Evolutionary conservation across 2,888 invertebrate genomes (phyloP), one percentile per base, ranked within the genome.

Genomic region (Cantharis rufa): DNA sequence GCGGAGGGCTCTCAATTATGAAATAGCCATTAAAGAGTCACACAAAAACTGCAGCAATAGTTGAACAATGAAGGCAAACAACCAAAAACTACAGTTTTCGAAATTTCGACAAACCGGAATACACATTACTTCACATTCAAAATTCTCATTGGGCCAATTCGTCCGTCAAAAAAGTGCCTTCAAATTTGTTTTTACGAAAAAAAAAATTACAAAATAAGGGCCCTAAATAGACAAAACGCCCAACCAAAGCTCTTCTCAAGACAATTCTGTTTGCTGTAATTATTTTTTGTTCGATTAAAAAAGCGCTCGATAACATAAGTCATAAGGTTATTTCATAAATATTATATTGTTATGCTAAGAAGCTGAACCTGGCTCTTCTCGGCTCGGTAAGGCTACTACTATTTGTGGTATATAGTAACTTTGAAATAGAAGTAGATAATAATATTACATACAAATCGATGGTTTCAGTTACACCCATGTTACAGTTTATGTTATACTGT

Each of bases 101-200:
- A 82, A 76, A 71, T 81, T 81, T 82, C 80, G 82, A 81, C 71
- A 78, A 78, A 76, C 80, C 81, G 80, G 80, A 72, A 79, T 75
- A 75, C 77, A 75, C 72, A 89, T 88, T 66, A 66, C 64, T 88
- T 90, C 89, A 89, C 90, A 90, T 90, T 91, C 91, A 91, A 91
- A 91, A 91, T 91, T 91, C 90, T 90, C 93, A 93, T 93, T 94
- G 95, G 95, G 95, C 95, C 95, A 93, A 92, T 92, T 94, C 95
- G 95, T 95, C 95, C 95, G 95, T 93, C 94, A 93, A 93, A 95
- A 95, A 95, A 95, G 95, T 95, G 95, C 95, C 95, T 95, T 95
- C 95, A 94, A 92, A 93, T 92, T 94, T 94, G 93, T 95, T 95
- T 95, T 93, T 94, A 93, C 93, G 92, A 93, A 92, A 92, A 91